phyloP scores from a whole-genome alignment of 1,140 invertebrate species.

The Thaumetopoea pityocampa region DNA sequence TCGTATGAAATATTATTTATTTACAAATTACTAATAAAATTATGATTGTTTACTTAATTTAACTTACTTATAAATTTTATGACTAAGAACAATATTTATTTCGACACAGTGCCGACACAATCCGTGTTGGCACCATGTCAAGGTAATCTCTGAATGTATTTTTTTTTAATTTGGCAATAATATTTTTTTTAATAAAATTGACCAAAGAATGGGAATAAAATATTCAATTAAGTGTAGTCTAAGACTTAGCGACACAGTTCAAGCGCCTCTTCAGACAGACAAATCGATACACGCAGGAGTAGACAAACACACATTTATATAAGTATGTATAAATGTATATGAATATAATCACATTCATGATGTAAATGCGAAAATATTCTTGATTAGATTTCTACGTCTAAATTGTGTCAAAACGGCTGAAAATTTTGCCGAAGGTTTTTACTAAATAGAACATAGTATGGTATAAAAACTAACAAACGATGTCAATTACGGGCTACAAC shows the following conservation, averaged over 20 bases:
- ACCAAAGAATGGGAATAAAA: constrained; percentile 6
- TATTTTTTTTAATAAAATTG: constrained; percentile 41
- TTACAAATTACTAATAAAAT: constrained; percentile 55
- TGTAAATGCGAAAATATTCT: background rate
- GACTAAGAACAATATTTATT: constrained; percentile 52
- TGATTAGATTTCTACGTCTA: no score
- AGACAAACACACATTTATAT: background rate
- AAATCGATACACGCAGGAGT: constrained; percentile 6
- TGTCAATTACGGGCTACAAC: no score
- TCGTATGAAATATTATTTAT: constrained; percentile 42
- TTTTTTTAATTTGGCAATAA: constrained; percentile 48
- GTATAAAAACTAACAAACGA: no score
- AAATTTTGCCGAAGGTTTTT: no score
- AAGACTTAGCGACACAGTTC: constrained; percentile 10
- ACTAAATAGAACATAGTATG: no score
- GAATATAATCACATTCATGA: background rate
- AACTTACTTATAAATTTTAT: constrained; percentile 47
- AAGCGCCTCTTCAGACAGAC: constrained; percentile 64
- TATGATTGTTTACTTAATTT: constrained; percentile 38
- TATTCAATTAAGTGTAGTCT: constrained; percentile 7
- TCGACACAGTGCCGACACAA: constrained; percentile 50
- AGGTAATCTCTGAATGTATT: constrained; percentile 28
- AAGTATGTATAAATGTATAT: background rate
- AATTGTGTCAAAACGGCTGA: no score
- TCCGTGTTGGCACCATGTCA: constrained; percentile 42